phyloP scores from a whole-genome alignment of 1,140 invertebrate species.

The Ceratina japonica region DNA sequence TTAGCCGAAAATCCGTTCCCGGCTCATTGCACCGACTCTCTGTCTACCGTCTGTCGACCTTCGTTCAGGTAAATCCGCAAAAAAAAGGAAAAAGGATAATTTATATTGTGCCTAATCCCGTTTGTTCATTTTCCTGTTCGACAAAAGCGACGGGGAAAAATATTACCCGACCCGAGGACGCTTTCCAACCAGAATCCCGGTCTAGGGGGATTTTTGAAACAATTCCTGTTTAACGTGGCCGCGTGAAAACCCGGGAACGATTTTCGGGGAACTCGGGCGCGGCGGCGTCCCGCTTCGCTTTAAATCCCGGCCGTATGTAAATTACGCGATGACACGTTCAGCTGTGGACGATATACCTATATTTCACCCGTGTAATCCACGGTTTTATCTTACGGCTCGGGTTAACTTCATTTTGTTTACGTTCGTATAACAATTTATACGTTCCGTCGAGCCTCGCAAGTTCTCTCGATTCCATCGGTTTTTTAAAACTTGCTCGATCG shows the following conservation, averaged over 20 bases:
- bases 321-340: conserved; percentile 8
- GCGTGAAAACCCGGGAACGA: not conserved
- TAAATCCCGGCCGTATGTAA: conserved; percentile 22
- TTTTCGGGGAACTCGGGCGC: not conserved
- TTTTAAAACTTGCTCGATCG: not conserved
- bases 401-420: conserved; percentile 37
- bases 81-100: not conserved
- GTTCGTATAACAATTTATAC: not conserved
- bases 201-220: not conserved
- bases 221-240: too few species aligned
- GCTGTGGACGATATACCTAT: not conserved
- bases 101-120: not conserved
- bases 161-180: not conserved
- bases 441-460: not conserved
- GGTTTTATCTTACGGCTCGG: conserved; percentile 11
- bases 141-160: conserved; percentile 5
- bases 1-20: too few species aligned
- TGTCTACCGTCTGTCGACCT: too few species aligned
- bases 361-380: not conserved
- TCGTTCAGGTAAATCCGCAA: not conserved
- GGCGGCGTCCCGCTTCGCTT: not conserved
- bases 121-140: not conserved
- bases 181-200: not conserved
- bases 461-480: not conserved
- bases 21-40: too few species aligned